phyloP scores from a whole-genome alignment of 2,797 vertebrate species.

The Falco cherrug region DNA sequence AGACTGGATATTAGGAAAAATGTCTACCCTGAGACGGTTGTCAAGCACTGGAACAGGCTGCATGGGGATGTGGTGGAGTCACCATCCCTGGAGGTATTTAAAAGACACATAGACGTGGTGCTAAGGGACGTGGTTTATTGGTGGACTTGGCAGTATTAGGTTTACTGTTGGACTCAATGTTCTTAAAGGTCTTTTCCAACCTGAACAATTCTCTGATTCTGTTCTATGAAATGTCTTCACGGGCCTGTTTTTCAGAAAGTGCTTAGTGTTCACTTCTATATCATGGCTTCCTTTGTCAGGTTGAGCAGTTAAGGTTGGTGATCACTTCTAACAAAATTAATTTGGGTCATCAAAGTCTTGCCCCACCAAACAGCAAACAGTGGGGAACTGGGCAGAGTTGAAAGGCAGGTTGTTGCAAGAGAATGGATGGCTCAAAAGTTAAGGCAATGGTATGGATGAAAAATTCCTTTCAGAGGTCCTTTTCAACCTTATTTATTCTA shows the following conservation, averaged over 20 bases:
- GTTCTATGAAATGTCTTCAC: neutral
- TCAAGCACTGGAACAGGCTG: too few relatives aligned
- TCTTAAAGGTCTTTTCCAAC: neutral
- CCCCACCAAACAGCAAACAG: neutral
- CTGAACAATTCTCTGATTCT: too few relatives aligned
- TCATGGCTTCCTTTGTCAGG: neutral
- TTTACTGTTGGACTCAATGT: too few relatives aligned
- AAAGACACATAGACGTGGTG: neutral
- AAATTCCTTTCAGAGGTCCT: neutral
- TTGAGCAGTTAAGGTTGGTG: too few relatives aligned
- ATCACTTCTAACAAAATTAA: fast-evolving
- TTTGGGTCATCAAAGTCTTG: too few relatives aligned
- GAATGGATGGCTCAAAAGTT: neutral
- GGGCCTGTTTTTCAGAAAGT: neutral
- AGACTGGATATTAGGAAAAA: too few relatives aligned
- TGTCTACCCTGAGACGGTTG: too few relatives aligned
- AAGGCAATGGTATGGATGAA: neutral
- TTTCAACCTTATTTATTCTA: neutral
- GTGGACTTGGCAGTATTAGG: neutral
- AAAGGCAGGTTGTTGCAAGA: neutral
- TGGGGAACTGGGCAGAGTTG: neutral
- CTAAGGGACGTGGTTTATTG: neutral
- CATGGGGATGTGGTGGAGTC: too few relatives aligned
- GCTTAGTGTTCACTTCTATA: neutral
- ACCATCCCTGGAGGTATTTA: too few relatives aligned